Evolutionary conservation across 1,140 invertebrate species (phyloP), one percentile per base, ranked within the genome.

Genomic region (Pentalonia nigronervosa): DNA sequence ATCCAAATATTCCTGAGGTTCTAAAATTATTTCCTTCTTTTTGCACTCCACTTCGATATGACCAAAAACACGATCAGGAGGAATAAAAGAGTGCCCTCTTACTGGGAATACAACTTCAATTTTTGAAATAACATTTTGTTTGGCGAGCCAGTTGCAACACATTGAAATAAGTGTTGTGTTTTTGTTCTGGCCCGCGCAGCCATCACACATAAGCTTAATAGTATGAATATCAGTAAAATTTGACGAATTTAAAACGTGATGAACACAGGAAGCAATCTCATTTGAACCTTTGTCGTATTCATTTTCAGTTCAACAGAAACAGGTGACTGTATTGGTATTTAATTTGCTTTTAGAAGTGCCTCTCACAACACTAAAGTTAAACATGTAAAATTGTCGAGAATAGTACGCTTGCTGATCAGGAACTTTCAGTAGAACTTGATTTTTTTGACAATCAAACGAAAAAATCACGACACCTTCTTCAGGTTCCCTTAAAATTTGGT

Each of bases 391-490:
- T 93, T 95, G n/a, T n/a, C n/a, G n/a, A 21, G 83, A 94, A 94
- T 95, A 95, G 93, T 95, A 95, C 0, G n/a, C n/a, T n/a, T n/a
- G n/a, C n/a, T n/a, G n/a, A n/a, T n/a, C n/a, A n/a, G n/a, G n/a
- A n/a, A 95, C 81, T 94, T 94, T 94, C 25, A 94, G 95, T 34
- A 95, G 60, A 30, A 94, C 87, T 45, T 94, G 93, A 93, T 95
- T 95, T 94, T 95, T 95, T 94, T 95, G 94, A 67, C 94, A 95
- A 93, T 95, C 95, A 94, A 95, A 95, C 30, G 94, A 94, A 47
- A 95, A 94, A 48, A 93, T 94, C 21, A 94, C 86, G 47, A 94
- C 34, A 47, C 94, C 90, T 25, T 94, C 86, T 76, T 94, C 92
- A 93, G 94, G 93, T 94, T 95, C 94, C 90, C 94, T 94, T 1